These are phyloP conservation scores for Gonocerus acuteangulatus DNA, from an alignment of 2,888 invertebrate genomes.

Conservation along the genomic window DNA sequence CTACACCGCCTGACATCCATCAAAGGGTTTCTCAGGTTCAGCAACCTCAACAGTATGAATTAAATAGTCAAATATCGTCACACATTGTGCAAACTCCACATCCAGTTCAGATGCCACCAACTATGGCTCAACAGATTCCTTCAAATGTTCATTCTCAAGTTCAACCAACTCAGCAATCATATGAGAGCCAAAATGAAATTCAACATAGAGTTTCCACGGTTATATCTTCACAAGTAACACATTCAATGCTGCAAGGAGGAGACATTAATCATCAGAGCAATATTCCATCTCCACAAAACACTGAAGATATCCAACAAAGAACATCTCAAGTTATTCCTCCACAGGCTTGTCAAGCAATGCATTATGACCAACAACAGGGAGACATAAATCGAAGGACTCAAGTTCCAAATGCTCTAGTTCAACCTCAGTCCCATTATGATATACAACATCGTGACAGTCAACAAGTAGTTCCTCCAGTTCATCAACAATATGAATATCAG, in stretches of 20 bases:
- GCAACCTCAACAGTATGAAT: not conserved
- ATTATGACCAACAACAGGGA: slow-evolving; percentile 3
- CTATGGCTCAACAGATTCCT: slow-evolving; percentile 1
- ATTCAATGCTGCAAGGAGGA: not conserved
- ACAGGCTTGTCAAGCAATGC: not conserved
- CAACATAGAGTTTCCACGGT: slow-evolving; percentile 21
- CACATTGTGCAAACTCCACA: slow-evolving; percentile 8
- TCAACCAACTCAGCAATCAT: not conserved
- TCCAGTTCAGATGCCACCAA: not conserved
- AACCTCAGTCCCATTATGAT: not conserved
- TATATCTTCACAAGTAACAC: slow-evolving; percentile 2
- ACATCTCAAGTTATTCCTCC: slow-evolving; percentile 27
- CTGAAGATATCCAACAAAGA: slow-evolving; percentile 21
- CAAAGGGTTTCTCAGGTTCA: slow-evolving; percentile 22
- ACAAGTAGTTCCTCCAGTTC: not conserved
- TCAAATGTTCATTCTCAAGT: too few species aligned
- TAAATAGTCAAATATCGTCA: slow-evolving; percentile 1
- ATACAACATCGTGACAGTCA: not conserved
- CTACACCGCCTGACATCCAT: not conserved
- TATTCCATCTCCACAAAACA: not conserved
- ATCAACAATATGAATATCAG: not conserved
- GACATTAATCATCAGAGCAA: too few species aligned
- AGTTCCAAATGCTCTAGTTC: not conserved
- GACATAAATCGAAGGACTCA: not conserved
- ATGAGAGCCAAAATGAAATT: not conserved